Evolutionary conservation across 2,797 vertebrate genomes (phyloP), one percentile per base, ranked within the genome.

Genomic region (Cichlasoma orientale): DNA sequence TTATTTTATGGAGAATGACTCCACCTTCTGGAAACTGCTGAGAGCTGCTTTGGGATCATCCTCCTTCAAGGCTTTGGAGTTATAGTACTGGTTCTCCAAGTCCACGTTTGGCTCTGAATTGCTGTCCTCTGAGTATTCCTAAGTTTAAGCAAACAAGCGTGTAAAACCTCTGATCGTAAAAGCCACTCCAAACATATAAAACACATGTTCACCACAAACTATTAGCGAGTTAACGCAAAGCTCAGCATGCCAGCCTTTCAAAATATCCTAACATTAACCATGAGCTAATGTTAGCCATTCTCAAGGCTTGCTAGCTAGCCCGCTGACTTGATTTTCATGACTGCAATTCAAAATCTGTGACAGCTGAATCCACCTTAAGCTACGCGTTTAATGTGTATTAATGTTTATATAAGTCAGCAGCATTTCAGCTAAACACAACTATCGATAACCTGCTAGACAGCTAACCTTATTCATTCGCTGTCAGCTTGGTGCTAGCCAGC

Each of bases 71-170:
- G 97, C 96, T 97, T 99, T 97, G 74, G 97, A 98, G 93, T 98
- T 97, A 92, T 98, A 98, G 91, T 98, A 98, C 90, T 98, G 97
- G 93, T 97, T 98, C 93, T 98, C 97, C 95, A 98, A 91, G 94
- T 98, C 96, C 83, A 97, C 97, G 89, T 97, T 98, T 41, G 97
- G 97, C 90, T 98, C 97, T 71, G 97, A 98, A 87, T 98, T 97
- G 88, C 96, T 98, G 92, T 97, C 96, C 92, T 98, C 97, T n/a
- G 96, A 98, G 88, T 97, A 97, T 90, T 98, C 97, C 96, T 98
- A 50, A 14, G 75, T 79, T 31, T 19, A 77, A 52, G 19, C 54
- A 88, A 2, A 83, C 14, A 47, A 36, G 16, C 18, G 74, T 11
- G 25, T 80, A 6, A 75, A 75, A 47, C 9, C 59, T 6, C 0